A percentile compares a stretch with the other conserved stretches of the same genome.
phyloP scores from a whole-genome alignment of 2,888 invertebrate species.

The Callinectes sapidus region DNA sequence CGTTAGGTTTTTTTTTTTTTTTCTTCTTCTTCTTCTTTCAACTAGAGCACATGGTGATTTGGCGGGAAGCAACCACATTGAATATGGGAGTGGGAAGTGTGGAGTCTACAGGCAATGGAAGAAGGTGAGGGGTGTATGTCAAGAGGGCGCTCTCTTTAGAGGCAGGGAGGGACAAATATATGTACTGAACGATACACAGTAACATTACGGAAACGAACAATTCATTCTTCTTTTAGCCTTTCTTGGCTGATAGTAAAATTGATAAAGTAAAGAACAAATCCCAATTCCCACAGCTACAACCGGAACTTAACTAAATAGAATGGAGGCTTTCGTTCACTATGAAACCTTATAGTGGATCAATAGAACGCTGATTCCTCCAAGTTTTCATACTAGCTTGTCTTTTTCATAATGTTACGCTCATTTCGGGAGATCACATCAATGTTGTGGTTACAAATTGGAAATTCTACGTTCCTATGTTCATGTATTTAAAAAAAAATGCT shows the following conservation, averaged over 20 bases:
- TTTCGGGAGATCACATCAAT: constrained; percentile 26
- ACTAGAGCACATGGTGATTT: constrained; percentile 48
- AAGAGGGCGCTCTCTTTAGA: neutral
- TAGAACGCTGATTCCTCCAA: constrained; percentile 34
- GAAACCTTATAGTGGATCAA: constrained; percentile 55
- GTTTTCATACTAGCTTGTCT: constrained; percentile 36
- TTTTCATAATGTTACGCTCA: constrained; percentile 38
- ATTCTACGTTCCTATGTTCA: neutral
- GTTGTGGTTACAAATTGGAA: constrained; percentile 3
- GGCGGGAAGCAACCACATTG: constrained; percentile 63
- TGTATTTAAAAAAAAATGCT: neutral
- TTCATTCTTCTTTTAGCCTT: neutral
- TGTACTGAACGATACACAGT: neutral
- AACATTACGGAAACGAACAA: neutral
- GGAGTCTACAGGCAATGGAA: neutral
- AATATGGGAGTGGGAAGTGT: constrained; percentile 3
- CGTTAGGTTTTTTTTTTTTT: no score
- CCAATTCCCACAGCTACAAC: neutral
- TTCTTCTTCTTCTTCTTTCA: no score
- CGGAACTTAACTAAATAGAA: neutral
- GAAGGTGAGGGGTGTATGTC: constrained; percentile 13
- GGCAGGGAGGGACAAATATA: neutral
- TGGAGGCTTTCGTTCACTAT: constrained; percentile 43
- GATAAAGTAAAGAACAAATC: no score
- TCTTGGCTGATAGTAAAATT: neutral